Conservation (phyloP, 2,888 invertebrate genomes). For the Deilephila porcellus region DNA sequence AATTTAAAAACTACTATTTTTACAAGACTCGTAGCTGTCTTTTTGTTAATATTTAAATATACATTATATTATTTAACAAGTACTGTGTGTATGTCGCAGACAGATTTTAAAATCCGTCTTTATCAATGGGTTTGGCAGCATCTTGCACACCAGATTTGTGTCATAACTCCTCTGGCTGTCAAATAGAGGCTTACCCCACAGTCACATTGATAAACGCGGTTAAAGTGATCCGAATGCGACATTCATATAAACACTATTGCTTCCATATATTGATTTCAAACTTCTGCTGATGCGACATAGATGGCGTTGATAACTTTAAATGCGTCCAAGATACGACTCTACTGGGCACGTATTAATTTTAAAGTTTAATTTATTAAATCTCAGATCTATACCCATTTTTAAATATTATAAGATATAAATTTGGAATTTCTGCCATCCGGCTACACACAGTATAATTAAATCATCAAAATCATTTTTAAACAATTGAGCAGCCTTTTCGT, state of each 20-base stretch:
- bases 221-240: neutral
- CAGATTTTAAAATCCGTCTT: neutral
- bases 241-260: neutral
- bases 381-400: neutral
- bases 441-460: neutral
- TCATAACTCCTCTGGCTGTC: no score
- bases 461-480: slow-evolving; percentile 21
- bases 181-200: no score
- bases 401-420: neutral
- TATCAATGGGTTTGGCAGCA: neutral
- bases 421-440: neutral
- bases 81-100: slow-evolving; percentile 5
- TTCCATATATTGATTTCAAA: neutral
- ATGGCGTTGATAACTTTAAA: slow-evolving; percentile 4
- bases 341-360: neutral
- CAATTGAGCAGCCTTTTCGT: slow-evolving; percentile 35
- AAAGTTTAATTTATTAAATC: neutral
- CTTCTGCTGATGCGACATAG: neutral
- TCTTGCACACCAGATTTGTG: no score
- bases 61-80: slow-evolving; percentile 6
- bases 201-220: neutral
- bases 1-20: slow-evolving; percentile 21
- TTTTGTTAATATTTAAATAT: slow-evolving; percentile 18
- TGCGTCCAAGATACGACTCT: neutral
- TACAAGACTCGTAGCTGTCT: slow-evolving; percentile 21